Evolutionary conservation across 2,113 vertebrate species (phyloP).

Genomic region (Aythya baeri): DNA sequence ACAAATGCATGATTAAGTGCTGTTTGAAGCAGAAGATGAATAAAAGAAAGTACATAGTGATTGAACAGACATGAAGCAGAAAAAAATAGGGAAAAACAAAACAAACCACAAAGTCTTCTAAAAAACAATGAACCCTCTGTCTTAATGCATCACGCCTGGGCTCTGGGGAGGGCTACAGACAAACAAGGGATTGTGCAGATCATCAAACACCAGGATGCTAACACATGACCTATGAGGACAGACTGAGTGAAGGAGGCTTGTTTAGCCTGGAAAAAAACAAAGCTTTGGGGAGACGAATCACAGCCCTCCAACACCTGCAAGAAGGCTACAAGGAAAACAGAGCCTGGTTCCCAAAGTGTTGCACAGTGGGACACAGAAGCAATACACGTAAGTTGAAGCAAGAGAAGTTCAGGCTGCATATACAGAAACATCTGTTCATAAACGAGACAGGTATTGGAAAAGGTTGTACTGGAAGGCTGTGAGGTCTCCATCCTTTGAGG

Average conservation of each 20-base stretch:
- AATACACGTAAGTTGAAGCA: accelerated
- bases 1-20: background rate
- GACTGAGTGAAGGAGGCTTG: background rate
- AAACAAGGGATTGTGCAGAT: slow-evolving; percentile 16
- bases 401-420: background rate
- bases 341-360: background rate
- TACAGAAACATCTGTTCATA: background rate
- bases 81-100: background rate
- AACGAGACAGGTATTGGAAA: background rate
- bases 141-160: background rate
- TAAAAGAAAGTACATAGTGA: accelerated
- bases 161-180: background rate
- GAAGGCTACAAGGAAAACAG: background rate
- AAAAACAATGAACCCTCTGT: slow-evolving; percentile 1
- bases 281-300: background rate
- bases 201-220: background rate
- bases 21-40: background rate
- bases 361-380: accelerated
- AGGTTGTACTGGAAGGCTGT: background rate
- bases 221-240: background rate
- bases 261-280: background rate
- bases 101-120: background rate
- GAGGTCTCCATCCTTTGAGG: background rate
- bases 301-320: background rate
- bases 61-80: background rate